A percentile compares a stretch with the other conserved stretches of the same genome.
These are phyloP conservation scores for Pogona vitticeps DNA, from an alignment of 2,113 vertebrate genomes.

Conservation along the genomic window DNA sequence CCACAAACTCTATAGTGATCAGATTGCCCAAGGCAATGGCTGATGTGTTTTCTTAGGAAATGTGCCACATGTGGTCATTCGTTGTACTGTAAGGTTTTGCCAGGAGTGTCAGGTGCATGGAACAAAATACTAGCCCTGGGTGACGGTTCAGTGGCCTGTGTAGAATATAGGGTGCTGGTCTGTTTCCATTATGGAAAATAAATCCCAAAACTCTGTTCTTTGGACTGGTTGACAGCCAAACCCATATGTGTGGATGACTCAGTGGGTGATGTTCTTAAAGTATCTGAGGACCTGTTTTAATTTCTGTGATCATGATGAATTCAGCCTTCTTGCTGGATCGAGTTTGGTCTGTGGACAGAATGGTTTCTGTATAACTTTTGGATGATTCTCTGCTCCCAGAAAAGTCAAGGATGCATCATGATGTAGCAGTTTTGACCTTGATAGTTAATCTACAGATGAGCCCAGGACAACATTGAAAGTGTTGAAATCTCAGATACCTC, in stretches of 20 bases:
- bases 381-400: neutral
- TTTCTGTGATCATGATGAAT: neutral
- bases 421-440: too few species aligned
- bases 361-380: neutral
- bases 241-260: neutral
- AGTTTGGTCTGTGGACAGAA: too few species aligned
- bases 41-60: neutral
- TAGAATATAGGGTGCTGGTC: neutral
- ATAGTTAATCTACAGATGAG: too few species aligned
- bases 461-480: too few species aligned
- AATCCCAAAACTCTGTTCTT: neutral
- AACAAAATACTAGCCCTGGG: neutral
- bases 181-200: neutral
- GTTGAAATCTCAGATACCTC: neutral
- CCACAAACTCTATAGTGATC: too few species aligned
- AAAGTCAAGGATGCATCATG: too few species aligned
- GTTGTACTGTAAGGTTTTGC: neutral
- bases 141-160: too few species aligned
- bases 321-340: neutral
- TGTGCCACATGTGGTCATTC: neutral
- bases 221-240: neutral
- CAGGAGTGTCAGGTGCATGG: neutral
- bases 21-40: neutral
- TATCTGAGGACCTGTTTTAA: neutral
- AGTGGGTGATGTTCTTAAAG: neutral